Conservation (phyloP, 1,140 invertebrate species). For the Drosophila pseudoananassae region DNA sequence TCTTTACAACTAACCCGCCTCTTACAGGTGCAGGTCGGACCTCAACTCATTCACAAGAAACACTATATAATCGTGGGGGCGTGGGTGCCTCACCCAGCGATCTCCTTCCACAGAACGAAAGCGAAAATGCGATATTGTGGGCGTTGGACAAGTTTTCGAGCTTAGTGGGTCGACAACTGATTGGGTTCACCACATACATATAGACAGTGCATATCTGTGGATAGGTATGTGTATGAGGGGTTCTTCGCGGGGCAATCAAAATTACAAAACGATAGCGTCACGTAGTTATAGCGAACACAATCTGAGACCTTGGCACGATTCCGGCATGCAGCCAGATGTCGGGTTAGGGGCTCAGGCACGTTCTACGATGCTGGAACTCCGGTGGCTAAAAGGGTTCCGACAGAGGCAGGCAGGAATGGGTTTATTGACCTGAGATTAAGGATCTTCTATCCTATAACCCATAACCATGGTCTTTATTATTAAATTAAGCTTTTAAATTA, state of each 20-base stretch:
- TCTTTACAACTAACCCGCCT: background rate
- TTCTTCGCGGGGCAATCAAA: conserved; percentile 54
- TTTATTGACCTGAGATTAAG: conserved; percentile 18
- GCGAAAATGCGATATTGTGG: conserved; percentile 44
- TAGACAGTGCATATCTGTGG: background rate
- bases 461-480: conserved; percentile 2
- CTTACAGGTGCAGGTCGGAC: conserved; percentile 40
- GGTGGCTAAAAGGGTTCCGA: conserved; percentile 34
- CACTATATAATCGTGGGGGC: conserved; percentile 24
- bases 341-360: conserved; percentile 42
- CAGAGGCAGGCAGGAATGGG: conserved; percentile 20
- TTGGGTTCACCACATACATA: conserved; percentile 30
- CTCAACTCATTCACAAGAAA: conserved; percentile 34
- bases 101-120: conserved; percentile 35
- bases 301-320: conserved; percentile 80
- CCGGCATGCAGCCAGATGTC: conserved; percentile 59
- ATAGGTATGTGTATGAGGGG: conserved; percentile 7
- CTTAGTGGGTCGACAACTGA: conserved; percentile 60
- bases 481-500: conserved; percentile 19
- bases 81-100: conserved; percentile 37
- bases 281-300: conserved; percentile 74
- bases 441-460: background rate
- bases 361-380: conserved; percentile 37
- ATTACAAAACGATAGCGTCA: conserved; percentile 68
- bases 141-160: conserved; percentile 54